Conservation (phyloP, 92 coral and sea anemone genomes). For the Epizoanthus stellaris region DNA sequence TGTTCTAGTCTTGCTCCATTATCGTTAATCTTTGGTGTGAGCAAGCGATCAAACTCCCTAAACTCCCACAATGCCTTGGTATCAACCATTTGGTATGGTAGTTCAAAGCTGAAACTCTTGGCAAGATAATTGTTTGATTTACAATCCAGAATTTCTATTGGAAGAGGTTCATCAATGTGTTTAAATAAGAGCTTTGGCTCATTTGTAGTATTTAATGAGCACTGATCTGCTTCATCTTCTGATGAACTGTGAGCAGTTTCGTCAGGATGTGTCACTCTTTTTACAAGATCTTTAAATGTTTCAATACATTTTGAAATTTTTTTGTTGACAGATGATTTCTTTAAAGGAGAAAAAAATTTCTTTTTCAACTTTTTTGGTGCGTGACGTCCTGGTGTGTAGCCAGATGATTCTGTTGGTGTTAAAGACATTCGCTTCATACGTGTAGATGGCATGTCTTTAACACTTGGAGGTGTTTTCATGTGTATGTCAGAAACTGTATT, state of each 20-base stretch:
- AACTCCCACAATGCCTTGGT: constrained; percentile 38
- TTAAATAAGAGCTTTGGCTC: neutral
- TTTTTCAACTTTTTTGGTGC: constrained; percentile 40
- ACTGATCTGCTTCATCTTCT: neutral
- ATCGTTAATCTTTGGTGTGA: constrained; percentile 46
- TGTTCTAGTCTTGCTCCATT: constrained; percentile 36
- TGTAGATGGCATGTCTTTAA: neutral
- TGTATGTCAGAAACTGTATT: neutral
- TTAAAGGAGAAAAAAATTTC: neutral
- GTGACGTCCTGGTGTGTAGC: constrained; percentile 39
- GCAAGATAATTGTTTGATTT: constrained; percentile 8
- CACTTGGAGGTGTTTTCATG: constrained; percentile 7
- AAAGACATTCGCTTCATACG: neutral
- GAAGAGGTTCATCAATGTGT: neutral
- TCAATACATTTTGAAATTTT: constrained; percentile 12
- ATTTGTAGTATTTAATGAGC: neutral
- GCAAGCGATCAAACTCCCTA: constrained; percentile 46
- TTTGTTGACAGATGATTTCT: neutral
- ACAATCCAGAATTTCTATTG: neutral
- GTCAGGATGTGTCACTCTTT: constrained; percentile 12
- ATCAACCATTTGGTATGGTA: constrained; percentile 43
- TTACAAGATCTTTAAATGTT: constrained; percentile 35
- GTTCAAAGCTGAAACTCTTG: neutral
- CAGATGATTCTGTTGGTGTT: neutral
- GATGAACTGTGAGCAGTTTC: constrained; percentile 4